phyloP scores from a whole-genome alignment of 2,113 vertebrate species.

The Tragelaphus buxtoni region DNA sequence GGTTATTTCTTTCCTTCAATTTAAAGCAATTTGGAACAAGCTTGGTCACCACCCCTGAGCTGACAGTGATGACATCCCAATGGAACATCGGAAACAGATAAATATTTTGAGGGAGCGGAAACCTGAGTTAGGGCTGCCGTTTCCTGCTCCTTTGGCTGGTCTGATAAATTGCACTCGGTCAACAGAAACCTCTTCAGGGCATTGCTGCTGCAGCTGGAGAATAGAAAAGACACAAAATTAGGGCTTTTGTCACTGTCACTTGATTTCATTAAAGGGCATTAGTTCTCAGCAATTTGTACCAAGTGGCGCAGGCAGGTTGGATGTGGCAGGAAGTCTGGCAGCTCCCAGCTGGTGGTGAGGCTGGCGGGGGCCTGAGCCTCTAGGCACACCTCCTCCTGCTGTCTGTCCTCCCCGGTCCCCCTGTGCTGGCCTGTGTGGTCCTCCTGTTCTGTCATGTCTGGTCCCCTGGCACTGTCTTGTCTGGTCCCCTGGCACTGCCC shows the following conservation, averaged over 20 bases:
- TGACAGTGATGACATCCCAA: accelerated
- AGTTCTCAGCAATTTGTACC: accelerated
- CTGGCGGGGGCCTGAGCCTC: accelerated
- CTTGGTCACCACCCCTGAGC: not conserved
- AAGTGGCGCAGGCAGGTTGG: not conserved
- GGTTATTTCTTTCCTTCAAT: not conserved
- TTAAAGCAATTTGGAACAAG: not conserved
- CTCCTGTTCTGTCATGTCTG: not conserved
- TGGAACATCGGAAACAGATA: not conserved
- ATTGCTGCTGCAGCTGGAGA: not conserved
- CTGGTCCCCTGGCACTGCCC: not conserved
- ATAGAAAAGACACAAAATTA: not conserved
- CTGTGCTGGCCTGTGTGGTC: not conserved
- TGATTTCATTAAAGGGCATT: not conserved
- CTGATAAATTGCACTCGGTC: not conserved
- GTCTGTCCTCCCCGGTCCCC: not conserved
- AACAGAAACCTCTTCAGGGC: not conserved
- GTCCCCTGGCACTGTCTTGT: not conserved
- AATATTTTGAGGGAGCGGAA: not conserved
- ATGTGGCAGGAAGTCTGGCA: not conserved
- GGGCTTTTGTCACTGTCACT: not conserved
- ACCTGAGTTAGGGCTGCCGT: accelerated
- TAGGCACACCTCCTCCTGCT: no score
- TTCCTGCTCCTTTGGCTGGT: no score
- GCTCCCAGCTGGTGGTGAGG: accelerated